phyloP scores from a whole-genome alignment of 2,888 invertebrate species.

The Archips crataeganus region DNA sequence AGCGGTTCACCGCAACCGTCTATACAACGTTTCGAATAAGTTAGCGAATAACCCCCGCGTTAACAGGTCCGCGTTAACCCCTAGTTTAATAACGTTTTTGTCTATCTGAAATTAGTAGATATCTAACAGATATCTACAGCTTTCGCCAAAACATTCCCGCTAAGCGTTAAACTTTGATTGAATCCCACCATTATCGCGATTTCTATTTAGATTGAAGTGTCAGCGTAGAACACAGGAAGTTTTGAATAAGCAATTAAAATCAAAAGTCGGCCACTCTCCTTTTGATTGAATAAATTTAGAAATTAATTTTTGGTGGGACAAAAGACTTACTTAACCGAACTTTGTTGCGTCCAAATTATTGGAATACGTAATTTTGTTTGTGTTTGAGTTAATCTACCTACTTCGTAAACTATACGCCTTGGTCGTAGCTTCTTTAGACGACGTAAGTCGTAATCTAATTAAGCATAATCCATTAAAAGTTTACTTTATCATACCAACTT shows the following conservation, averaged over 20 bases:
- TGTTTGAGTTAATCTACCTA: constrained; percentile 51
- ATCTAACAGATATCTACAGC: background rate
- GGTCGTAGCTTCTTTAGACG: background rate
- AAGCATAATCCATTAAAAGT: background rate
- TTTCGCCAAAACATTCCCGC: constrained; percentile 30
- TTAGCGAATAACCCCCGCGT: constrained; percentile 8
- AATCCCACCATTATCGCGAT: constrained; percentile 45
- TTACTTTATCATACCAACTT: background rate
- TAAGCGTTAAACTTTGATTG: constrained; percentile 48
- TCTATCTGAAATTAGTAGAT: constrained; percentile 21
- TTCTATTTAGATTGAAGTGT: constrained; percentile 51
- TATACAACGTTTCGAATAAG: constrained; percentile 10
- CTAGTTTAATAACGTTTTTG: constrained; percentile 16
- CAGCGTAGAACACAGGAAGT: constrained; percentile 48
- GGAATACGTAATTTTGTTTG: constrained; percentile 59
- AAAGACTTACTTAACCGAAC: constrained; percentile 51
- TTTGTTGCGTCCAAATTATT: constrained; percentile 56
- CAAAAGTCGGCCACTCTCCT: constrained; percentile 52
- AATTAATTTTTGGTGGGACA: constrained; percentile 60
- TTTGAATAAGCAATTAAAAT: constrained; percentile 58
- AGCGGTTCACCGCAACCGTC: background rate
- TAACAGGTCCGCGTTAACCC: constrained; percentile 5
- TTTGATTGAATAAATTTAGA: constrained; percentile 61
- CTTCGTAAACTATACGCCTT: constrained; percentile 42
- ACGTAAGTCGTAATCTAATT: constrained; percentile 7